Conservation (phyloP, 2,888 invertebrate species). For the Leptinotarsa tumamoca region DNA sequence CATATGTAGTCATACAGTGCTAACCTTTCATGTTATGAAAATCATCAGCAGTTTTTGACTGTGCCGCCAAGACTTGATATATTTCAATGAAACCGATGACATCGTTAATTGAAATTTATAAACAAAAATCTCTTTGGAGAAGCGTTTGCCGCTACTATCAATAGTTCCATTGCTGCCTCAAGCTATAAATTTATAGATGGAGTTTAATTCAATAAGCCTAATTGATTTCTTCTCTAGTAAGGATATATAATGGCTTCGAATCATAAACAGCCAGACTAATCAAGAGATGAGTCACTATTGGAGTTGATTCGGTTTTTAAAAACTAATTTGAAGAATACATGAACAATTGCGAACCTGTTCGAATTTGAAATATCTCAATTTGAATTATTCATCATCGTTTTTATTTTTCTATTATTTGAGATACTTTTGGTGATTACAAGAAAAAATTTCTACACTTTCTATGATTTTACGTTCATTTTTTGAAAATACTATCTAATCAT, state of each 20-base stretch:
- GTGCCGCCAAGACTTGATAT: constrained; percentile 12
- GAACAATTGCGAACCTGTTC: no score
- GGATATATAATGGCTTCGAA: constrained; percentile 4
- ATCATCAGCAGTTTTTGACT: constrained; percentile 3
- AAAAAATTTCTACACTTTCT: no score
- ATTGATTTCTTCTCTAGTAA: background rate
- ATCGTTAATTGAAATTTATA: constrained; percentile 38
- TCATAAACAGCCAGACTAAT: background rate
- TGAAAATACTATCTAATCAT: no score
- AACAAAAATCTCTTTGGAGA: constrained; percentile 36
- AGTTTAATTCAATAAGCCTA: constrained; percentile 31
- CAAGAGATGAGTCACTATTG: background rate
- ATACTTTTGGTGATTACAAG: no score
- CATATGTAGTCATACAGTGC: background rate
- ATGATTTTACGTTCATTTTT: no score
- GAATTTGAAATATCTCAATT: no score
- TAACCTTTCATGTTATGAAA: background rate
- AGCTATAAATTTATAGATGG: constrained; percentile 29
- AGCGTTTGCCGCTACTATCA: constrained; percentile 26
- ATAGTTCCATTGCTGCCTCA: constrained; percentile 28
- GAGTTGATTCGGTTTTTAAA: background rate
- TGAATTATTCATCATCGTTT: no score
- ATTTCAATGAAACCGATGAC: constrained; percentile 35
- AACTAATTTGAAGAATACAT: background rate
- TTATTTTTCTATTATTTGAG: no score